Base-by-base conservation (phyloP, 1,140 invertebrate genomes). In the Anoplolepis gracilipes region DNA sequence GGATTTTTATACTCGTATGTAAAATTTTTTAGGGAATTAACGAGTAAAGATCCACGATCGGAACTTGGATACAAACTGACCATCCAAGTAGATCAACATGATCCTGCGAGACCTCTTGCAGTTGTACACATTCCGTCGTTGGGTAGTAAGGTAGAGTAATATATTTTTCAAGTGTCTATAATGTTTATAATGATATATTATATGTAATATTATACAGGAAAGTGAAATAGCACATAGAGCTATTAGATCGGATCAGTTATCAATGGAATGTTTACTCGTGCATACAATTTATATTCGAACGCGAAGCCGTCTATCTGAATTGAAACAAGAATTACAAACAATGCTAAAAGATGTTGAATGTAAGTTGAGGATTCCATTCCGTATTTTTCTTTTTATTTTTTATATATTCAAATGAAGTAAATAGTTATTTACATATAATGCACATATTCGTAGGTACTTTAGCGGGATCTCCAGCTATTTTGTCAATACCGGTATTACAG, bases 251-350 rank as follows among this genome's bases (percentile, higher is more conserved):
- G 98, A 99, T 94, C 97, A 98, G 87, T 95, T 99, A 1, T 99
- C 98, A 1, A 98, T 99, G 96, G 98, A 99, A 95, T 97, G 98
- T 62, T 95, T 99, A 62, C 95, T 99, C n/a, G 98, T 99, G n/a
- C 98, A 99, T 91, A 99, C 99, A 0, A 99, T 99, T 91, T 99
- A 99, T 93, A 97, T 99, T 36, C 96, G 99, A 82, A 98, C 98
- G 0, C 96, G 97, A 72, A 97, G 97, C 87, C 95, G 98, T 25
- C 95, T 99, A 7, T 96, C 96, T 46, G 98, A 99, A 92, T 96
- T 99, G n/a, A 97, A 97, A 93, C 96, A 97, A 85, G 97, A 98
- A 92, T 92, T 98, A 42, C 96, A 97, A 93, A 95, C 95, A n/a
- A 96, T 97, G 93, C 94, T 97, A 13, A 97, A 97, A 92, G 96